These are phyloP conservation scores for Ploceus nigricollis DNA, from an alignment of 2,113 vertebrate species.

Conservation along the genomic window DNA sequence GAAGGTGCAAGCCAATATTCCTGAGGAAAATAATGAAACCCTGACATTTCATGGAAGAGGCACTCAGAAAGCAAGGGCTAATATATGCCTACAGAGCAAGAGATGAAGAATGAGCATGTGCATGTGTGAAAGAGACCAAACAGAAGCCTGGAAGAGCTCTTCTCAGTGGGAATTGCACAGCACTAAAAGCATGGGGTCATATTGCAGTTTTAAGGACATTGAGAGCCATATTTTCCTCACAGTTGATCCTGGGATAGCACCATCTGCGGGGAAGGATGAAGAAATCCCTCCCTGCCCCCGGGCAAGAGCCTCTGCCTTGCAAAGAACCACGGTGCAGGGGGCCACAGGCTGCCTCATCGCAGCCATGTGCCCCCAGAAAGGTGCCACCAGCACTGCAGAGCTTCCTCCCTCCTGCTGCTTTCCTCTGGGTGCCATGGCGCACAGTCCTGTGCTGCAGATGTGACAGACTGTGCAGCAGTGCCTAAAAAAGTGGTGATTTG, in stretches of 20 bases:
- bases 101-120: neutral
- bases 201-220: neutral
- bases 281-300: accelerated
- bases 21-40: neutral
- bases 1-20: neutral
- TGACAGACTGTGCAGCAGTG: neutral
- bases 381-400: neutral
- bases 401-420: neutral
- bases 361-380: neutral
- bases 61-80: neutral
- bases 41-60: neutral
- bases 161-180: neutral
- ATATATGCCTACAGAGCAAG: neutral
- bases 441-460: accelerated
- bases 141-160: neutral
- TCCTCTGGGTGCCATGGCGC: neutral
- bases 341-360: accelerated
- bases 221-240: accelerated
- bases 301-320: neutral
- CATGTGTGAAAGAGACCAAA: neutral
- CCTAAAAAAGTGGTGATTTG: neutral
- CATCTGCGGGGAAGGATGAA: accelerated
- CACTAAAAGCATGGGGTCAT: neutral
- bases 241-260: accelerated
- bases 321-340: accelerated